A percentile compares a stretch with the other conserved stretches of the same genome.
These are phyloP conservation scores for Panthera uncia DNA, from an alignment of 2,113 vertebrate species.

Conservation along the genomic window DNA sequence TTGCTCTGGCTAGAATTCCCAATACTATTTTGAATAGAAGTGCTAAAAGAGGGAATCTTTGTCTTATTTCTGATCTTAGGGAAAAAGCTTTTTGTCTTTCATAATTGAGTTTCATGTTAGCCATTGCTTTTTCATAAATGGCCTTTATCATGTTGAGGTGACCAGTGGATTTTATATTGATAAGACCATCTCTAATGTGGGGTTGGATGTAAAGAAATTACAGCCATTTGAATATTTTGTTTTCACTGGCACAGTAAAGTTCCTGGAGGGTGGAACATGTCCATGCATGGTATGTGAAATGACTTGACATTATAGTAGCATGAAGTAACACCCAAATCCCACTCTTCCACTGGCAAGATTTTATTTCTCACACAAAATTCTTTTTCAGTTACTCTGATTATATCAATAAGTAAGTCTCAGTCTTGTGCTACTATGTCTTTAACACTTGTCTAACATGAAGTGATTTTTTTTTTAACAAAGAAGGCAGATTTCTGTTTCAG, in stretches of 20 bases:
- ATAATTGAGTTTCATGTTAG: background rate
- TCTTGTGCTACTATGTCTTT: background rate
- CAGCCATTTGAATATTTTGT: background rate
- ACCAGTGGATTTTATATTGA: background rate
- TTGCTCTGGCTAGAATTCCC: background rate
- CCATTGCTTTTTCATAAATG: background rate
- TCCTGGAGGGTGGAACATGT: background rate
- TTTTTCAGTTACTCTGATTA: background rate
- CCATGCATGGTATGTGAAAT: background rate
- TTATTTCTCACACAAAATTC: conserved; percentile 3
- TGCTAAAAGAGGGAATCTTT: background rate
- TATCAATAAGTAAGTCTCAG: background rate
- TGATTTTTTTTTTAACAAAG: background rate
- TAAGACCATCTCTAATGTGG: background rate
- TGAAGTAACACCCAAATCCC: background rate
- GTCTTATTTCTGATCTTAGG: background rate
- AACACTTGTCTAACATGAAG: background rate
- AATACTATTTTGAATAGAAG: background rate
- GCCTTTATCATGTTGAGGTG: background rate
- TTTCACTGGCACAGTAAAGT: background rate
- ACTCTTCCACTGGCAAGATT: background rate
- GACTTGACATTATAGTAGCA: background rate
- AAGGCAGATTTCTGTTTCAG: background rate
- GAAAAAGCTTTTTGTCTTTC: background rate
- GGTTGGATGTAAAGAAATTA: background rate